Conservation (phyloP, 2,888 invertebrate species). For the Idaea aversata region DNA sequence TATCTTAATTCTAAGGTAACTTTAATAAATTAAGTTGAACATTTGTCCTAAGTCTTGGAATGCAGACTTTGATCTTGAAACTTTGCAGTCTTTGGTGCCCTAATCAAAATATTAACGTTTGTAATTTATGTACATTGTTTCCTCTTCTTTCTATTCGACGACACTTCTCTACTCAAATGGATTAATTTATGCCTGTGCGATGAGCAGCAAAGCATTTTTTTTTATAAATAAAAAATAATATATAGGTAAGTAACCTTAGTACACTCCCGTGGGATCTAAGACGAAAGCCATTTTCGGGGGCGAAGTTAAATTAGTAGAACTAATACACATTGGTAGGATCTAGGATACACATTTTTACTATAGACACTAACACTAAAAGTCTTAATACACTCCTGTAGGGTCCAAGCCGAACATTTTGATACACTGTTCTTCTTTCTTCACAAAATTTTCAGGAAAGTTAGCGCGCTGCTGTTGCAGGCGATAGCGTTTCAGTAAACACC, state of each 20-base stretch:
- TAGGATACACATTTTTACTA: slow-evolving; percentile 42
- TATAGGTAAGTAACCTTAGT: slow-evolving; percentile 37
- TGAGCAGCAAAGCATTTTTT: slow-evolving; percentile 46
- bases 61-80: slow-evolving; percentile 49
- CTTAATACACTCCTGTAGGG: slow-evolving; percentile 55
- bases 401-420: slow-evolving; percentile 55
- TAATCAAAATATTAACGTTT: slow-evolving; percentile 43
- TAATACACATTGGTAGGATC: slow-evolving; percentile 61
- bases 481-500: slow-evolving; percentile 61
- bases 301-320: slow-evolving; percentile 26
- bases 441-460: slow-evolving; percentile 23
- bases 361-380: slow-evolving; percentile 39
- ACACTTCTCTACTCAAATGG: slow-evolving; percentile 64
- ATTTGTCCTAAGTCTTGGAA: slow-evolving; percentile 45
- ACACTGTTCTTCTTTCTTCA: slow-evolving; percentile 40
- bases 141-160: slow-evolving; percentile 69
- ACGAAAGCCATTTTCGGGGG: slow-evolving; percentile 50
- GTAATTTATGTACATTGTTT: slow-evolving; percentile 38
- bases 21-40: slow-evolving; percentile 72
- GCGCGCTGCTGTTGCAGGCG: neutral
- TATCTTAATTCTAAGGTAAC: slow-evolving; percentile 73
- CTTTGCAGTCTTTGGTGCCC: slow-evolving; percentile 75
- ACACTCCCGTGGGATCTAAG: slow-evolving; percentile 65
- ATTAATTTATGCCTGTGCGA: slow-evolving; percentile 64
- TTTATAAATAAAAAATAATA: slow-evolving; percentile 17